phyloP scores from a whole-genome alignment of 64 coral and sea anemone genomes.

The Porites australiensis region DNA sequence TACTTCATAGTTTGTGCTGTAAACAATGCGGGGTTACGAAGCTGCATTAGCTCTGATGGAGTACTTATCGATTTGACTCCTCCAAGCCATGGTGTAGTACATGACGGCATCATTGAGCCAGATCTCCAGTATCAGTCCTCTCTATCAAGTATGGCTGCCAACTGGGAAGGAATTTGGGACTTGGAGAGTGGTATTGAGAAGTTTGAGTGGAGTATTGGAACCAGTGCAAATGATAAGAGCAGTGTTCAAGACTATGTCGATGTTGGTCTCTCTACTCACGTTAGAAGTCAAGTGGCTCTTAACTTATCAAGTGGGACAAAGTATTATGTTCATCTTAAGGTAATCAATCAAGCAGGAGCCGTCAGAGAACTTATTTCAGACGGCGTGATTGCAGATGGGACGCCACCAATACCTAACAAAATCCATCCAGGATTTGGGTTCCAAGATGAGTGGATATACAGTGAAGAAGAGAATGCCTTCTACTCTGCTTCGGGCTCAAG shows the following conservation, averaged over 20 bases:
- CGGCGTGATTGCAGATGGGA: conserved; percentile 78
- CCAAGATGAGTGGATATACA: conserved; percentile 57
- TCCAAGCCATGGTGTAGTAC: conserved; percentile 68
- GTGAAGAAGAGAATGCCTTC: conserved; percentile 32
- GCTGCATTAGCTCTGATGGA: conserved; percentile 71
- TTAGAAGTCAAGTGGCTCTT: conserved; percentile 37
- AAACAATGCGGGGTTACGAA: conserved; percentile 58
- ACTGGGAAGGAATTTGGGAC: conserved; percentile 89
- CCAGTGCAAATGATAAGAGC: conserved; percentile 38
- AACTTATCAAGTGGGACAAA: conserved; percentile 58
- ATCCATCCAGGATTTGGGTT: conserved; percentile 39
- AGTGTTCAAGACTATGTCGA: conserved; percentile 55
- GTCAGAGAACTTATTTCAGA: conserved; percentile 70
- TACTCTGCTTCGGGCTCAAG: conserved; percentile 22
- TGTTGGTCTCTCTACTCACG: conserved; percentile 66
- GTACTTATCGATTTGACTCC: conserved; percentile 76
- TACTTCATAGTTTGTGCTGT: conserved; percentile 70
- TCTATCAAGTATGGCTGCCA: conserved; percentile 52
- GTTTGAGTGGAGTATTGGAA: conserved; percentile 83
- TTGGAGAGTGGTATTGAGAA: conserved; percentile 74
- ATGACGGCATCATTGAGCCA: conserved; percentile 81
- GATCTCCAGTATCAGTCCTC: conserved; percentile 74
- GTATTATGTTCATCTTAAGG: conserved; percentile 60
- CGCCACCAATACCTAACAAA: conserved; percentile 62
- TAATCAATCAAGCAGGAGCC: conserved; percentile 75